These are phyloP conservation scores for Pocillopora damicornis DNA, from an alignment of 64 coral and sea anemone species.

Conservation along the genomic window DNA sequence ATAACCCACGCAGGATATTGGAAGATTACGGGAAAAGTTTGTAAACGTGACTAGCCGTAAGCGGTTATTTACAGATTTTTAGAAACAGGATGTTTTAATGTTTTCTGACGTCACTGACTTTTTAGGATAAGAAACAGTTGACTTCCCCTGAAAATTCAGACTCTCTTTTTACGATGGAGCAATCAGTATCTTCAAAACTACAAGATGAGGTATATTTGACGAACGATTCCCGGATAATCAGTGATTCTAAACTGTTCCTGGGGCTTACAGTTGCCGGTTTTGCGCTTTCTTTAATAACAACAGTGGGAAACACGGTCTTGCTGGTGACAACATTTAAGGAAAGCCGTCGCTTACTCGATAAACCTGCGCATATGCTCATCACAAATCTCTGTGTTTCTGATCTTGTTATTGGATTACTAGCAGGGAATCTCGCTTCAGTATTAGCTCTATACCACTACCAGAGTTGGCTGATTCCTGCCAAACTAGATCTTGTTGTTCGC, in stretches of 20 bases:
- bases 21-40: no score
- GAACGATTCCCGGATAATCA: background rate
- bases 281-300: background rate
- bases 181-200: background rate
- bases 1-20: no score
- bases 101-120: no score
- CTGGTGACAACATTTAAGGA: constrained; percentile 13
- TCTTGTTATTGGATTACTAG: constrained; percentile 5
- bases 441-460: background rate
- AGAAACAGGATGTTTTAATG: no score
- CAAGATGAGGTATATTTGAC: background rate
- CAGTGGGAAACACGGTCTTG: background rate
- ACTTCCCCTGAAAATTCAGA: background rate
- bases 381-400: constrained; percentile 15
- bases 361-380: constrained; percentile 19
- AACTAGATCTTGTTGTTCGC: background rate
- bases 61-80: no score
- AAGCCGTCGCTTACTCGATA: background rate
- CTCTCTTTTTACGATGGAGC: background rate
- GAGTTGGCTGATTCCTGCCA: background rate
- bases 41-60: no score
- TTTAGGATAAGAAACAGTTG: background rate
- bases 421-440: constrained; percentile 23
- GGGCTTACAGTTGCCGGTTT: constrained; percentile 14
- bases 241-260: constrained; percentile 6